Evolutionary conservation across 2,797 vertebrate species (phyloP).

Genomic region (Bradypus variegatus): DNA sequence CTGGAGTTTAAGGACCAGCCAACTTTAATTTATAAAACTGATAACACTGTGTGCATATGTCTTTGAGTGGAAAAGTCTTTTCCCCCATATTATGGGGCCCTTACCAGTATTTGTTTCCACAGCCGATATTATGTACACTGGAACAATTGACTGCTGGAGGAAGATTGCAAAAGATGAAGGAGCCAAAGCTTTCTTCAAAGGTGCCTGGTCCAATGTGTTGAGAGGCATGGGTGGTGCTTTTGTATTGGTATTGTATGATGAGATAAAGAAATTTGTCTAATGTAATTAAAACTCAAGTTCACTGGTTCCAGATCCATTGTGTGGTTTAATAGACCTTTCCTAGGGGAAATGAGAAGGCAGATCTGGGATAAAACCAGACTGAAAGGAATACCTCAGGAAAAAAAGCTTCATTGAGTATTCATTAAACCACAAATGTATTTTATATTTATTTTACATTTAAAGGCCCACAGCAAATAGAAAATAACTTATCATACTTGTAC

Average conservation of each 20-base stretch:
- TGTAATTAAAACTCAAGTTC: slow-evolving; percentile 66
- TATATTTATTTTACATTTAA: slow-evolving; percentile 71
- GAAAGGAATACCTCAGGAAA: slow-evolving; percentile 53
- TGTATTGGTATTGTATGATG: slow-evolving; percentile 98
- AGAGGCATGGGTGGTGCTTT: slow-evolving; percentile 98
- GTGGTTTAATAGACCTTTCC: slow-evolving; percentile 79
- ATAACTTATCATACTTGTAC: slow-evolving; percentile 60
- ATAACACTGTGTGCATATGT: not conserved
- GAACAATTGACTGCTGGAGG: slow-evolving; percentile 97
- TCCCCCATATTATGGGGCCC: not conserved
- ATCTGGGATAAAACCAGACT: slow-evolving; percentile 63
- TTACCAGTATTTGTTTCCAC: slow-evolving; percentile 67
- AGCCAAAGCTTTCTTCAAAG: slow-evolving; percentile 94
- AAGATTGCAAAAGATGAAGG: slow-evolving; percentile 97
- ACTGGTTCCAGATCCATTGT: slow-evolving; percentile 75
- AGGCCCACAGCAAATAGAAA: slow-evolving; percentile 63
- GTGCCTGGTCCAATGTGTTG: slow-evolving; percentile 98
- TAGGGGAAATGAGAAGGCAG: slow-evolving; percentile 71
- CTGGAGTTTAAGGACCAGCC: not conserved
- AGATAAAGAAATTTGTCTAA: slow-evolving; percentile 96
- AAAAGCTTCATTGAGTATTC: slow-evolving; percentile 59
- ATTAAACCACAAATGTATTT: slow-evolving; percentile 70
- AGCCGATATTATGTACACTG: slow-evolving; percentile 99
- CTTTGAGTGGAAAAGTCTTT: not conserved
- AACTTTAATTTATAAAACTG: not conserved